Evolutionary conservation across 2,113 vertebrate species (phyloP).

Genomic region (Anser cygnoides): DNA sequence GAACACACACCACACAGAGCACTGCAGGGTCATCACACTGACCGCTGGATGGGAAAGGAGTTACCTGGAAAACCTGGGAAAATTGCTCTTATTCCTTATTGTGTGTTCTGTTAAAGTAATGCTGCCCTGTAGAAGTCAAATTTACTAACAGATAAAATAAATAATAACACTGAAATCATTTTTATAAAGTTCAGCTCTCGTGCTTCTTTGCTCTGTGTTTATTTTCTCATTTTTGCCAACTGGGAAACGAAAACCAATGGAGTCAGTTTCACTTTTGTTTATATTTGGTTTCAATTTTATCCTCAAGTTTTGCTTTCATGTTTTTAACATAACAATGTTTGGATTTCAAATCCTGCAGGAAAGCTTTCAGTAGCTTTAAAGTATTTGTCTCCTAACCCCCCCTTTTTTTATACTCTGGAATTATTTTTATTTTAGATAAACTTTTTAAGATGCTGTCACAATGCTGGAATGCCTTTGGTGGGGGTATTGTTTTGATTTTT

Average conservation of each 20-base stretch:
- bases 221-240: conserved; percentile 56
- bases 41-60: background rate
- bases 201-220: background rate
- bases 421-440: conserved; percentile 6
- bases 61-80: background rate
- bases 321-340: background rate
- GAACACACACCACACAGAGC: rapidly evolving
- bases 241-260: conserved; percentile 54
- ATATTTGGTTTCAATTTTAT: conserved; percentile 66
- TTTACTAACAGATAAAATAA: background rate
- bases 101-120: background rate
- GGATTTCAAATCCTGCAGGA: conserved; percentile 12
- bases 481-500: background rate
- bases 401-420: background rate
- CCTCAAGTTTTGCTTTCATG: conserved; percentile 66
- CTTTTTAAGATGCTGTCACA: background rate
- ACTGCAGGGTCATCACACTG: rapidly evolving
- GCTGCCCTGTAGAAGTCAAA: background rate
- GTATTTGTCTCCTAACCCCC: background rate
- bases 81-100: background rate
- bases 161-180: background rate
- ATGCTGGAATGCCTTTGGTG: background rate
- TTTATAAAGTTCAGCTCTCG: background rate
- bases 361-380: conserved; percentile 3
- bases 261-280: conserved; percentile 65